Percentiles rank a stretch among this genome's conserved stretches.
phyloP scores from a whole-genome alignment of 1,140 invertebrate genomes.

The Trichonephila clavata region DNA sequence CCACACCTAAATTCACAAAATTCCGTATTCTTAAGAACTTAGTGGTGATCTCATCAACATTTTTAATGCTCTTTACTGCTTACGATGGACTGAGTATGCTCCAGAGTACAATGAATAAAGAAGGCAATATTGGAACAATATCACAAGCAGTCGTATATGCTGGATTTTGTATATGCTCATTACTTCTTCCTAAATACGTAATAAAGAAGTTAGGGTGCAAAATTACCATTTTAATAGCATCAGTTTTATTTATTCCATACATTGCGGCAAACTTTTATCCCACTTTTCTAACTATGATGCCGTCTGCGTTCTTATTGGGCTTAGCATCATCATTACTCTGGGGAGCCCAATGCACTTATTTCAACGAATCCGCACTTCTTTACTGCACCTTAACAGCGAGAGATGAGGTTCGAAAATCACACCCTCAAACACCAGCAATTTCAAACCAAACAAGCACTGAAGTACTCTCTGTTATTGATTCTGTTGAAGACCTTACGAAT shows the following conservation, averaged over 20 bases:
- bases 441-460: neutral
- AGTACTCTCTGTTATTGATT: slow-evolving; percentile 81
- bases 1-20: slow-evolving; percentile 79
- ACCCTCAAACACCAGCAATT: neutral
- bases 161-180: slow-evolving; percentile 12
- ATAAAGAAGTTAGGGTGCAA: slow-evolving; percentile 58
- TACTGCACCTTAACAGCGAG: neutral
- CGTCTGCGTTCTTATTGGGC: slow-evolving; percentile 1
- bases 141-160: neutral
- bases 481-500: neutral
- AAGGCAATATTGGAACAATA: neutral
- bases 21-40: slow-evolving; percentile 94
- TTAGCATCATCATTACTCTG: slow-evolving; percentile 6
- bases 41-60: slow-evolving; percentile 90
- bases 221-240: neutral
- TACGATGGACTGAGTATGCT: slow-evolving; percentile 88
- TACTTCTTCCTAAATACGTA: slow-evolving; percentile 35
- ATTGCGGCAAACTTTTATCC: slow-evolving; percentile 48
- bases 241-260: neutral
- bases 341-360: slow-evolving; percentile 81
- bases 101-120: slow-evolving; percentile 51
- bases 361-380: slow-evolving; percentile 81
- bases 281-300: slow-evolving; percentile 29
- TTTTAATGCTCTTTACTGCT: slow-evolving; percentile 96
- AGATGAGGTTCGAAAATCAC: neutral